phyloP scores from a whole-genome alignment of 2,888 invertebrate species.

The Ethmia dodecea region DNA sequence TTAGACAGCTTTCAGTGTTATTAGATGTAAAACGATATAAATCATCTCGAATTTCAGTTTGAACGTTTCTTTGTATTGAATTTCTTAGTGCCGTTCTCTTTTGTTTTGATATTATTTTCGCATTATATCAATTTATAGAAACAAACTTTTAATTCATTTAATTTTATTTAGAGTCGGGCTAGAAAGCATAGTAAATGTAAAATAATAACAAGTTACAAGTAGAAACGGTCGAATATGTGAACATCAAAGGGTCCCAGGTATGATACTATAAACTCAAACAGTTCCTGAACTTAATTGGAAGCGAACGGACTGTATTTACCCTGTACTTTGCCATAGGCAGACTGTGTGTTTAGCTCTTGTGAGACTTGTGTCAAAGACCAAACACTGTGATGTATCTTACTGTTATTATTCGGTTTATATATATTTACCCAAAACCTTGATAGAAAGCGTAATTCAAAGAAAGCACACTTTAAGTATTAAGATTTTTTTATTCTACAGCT shows the following conservation, averaged over 20 bases:
- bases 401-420: no score
- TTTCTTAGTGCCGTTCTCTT: constrained; percentile 3
- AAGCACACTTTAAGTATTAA: no score
- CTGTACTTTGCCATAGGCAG: constrained; percentile 46
- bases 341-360: constrained; percentile 58
- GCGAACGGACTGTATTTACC: constrained; percentile 60
- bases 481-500: no score
- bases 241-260: constrained; percentile 60
- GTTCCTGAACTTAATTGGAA: constrained; percentile 63
- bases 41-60: constrained; percentile 19
- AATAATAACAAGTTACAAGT: constrained; percentile 39
- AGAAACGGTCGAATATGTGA: constrained; percentile 39
- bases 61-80: constrained; percentile 13
- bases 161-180: no score
- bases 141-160: no score
- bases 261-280: constrained; percentile 58
- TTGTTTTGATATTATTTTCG: constrained; percentile 8
- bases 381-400: no score
- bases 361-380: constrained; percentile 32
- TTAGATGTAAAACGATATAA: constrained; percentile 28
- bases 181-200: constrained; percentile 21
- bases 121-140: background rate
- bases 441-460: no score
- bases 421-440: no score
- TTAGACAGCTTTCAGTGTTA: constrained; percentile 26